A percentile compares a stretch with the other conserved stretches of the same genome.
These are phyloP conservation scores for Gastrophryne carolinensis DNA, from an alignment of 2,797 vertebrate genomes.

Conservation along the genomic window DNA sequence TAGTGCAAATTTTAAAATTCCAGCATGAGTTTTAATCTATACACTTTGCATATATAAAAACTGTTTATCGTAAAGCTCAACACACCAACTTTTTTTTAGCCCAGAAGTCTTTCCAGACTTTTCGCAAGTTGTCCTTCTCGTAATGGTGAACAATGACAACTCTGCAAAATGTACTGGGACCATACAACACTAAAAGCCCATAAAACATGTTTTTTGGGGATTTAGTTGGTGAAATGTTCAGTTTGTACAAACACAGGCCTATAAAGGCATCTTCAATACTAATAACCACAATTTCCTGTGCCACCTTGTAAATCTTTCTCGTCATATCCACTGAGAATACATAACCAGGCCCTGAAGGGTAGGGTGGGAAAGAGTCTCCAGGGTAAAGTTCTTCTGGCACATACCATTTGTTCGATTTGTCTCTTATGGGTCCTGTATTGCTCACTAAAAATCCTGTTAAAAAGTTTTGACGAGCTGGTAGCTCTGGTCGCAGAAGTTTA, in stretches of 20 bases:
- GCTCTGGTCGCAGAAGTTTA: constrained; percentile 55
- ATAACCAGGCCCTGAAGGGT: constrained; percentile 73
- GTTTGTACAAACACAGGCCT: constrained; percentile 69
- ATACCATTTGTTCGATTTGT: constrained; percentile 67
- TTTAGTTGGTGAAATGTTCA: constrained; percentile 41
- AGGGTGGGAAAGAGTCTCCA: constrained; percentile 65
- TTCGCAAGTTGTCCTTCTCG: constrained; percentile 55
- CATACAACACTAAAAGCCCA: constrained; percentile 36
- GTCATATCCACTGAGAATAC: constrained; percentile 73
- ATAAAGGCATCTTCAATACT: constrained; percentile 66
- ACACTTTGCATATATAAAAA: too few relatives aligned
- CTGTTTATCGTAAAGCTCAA: too few relatives aligned
- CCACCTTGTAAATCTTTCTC: constrained; percentile 55
- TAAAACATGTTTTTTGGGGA: constrained; percentile 57
- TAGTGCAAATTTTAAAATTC: too few relatives aligned
- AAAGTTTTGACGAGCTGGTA: constrained; percentile 52
- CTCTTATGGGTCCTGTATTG: constrained; percentile 53
- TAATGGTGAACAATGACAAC: constrained; percentile 69
- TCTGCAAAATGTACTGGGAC: constrained; percentile 58
- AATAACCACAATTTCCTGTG: constrained; percentile 57
- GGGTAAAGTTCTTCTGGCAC: constrained; percentile 58
- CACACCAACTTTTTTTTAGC: neutral
- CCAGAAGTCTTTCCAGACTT: constrained; percentile 65
- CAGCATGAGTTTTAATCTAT: too few relatives aligned
- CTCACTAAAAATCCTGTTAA: constrained; percentile 66